These are phyloP conservation scores for Sceloporus undulatus DNA, from an alignment of 2,113 vertebrate genomes.

Conservation along the genomic window DNA sequence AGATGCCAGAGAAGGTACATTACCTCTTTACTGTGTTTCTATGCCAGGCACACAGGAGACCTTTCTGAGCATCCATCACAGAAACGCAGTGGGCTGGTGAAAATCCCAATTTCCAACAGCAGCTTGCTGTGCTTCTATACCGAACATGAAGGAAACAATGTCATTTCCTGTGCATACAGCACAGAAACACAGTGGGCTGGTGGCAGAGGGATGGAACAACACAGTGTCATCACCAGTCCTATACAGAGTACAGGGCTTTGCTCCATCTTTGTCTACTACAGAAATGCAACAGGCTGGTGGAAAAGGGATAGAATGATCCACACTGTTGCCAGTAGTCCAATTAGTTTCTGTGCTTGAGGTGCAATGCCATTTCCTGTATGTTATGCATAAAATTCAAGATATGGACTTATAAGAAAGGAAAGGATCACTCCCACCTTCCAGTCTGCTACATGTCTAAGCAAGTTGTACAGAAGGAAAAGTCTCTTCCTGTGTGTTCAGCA, in stretches of 20 bases:
- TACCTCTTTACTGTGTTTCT: background rate
- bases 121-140: background rate
- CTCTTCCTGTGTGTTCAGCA: background rate
- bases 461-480: background rate
- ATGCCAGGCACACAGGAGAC: background rate
- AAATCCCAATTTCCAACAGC: background rate
- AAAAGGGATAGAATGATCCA: background rate
- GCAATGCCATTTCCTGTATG: background rate
- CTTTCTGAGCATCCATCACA: background rate
- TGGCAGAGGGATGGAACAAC: background rate
- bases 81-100: background rate
- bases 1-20: background rate
- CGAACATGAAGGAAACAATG: background rate
- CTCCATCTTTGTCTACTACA: background rate
- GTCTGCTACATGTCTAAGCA: background rate
- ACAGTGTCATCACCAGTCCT: too few species aligned
- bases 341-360: background rate
- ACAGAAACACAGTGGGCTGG: background rate
- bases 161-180: background rate
- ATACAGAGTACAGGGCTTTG: background rate
- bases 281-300: background rate
- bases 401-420: too few species aligned
- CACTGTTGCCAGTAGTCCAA: background rate
- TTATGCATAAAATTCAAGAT: background rate
- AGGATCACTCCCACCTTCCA: background rate